Evolutionary conservation across 2,888 invertebrate species (phyloP), one percentile per base, ranked within the genome.

Genomic region (Bembecia ichneumoniformis): DNA sequence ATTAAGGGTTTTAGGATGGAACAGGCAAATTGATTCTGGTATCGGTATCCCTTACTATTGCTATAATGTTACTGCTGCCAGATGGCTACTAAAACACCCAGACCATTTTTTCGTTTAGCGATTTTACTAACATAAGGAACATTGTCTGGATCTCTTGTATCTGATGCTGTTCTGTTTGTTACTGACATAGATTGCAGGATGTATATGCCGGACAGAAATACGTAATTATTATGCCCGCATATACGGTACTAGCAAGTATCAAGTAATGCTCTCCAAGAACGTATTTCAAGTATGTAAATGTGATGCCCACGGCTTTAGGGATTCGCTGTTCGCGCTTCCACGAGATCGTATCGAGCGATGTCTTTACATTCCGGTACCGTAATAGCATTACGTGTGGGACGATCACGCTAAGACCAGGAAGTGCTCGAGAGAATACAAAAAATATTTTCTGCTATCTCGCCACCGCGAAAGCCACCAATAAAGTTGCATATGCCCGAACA

Each of bases 401-500:
- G n/a, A 11, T 14, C 40, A 13, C 1, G 40, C n/a, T n/a, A 40
- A 40, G 7, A 40, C 14, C 40, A 40, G 40, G 40, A 40, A 40
- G 14, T 40, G 40, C 14, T 40, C 40, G 5, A 40, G 40, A 40
- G 3, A 11, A 40, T 40, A 13, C 13, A 40, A 40, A 57, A 62
- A 67, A 68, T 68, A 68, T 68, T 64, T 67, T 63, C 57, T 46
- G 55, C 55, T 52, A 51, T 53, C 53, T 48, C 50, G 47, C 54
- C 47, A 52, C 52, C 58, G 55, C 53, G 55, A 54, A 56, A 57
- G 59, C 62, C 58, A 62, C 59, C 55, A 62, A 63, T 60, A 62
- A 63, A 59, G 56, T 53, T 62, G 66, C 70, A 65, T 64, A 67
- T 64, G 66, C 64, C n/a, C 65, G 64, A 67, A 63, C 76, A 72